Percentiles rank a stretch among this genome's conserved stretches.
Conservation (phyloP, 2,888 invertebrate genomes). For the Limnephilus auricula region DNA sequence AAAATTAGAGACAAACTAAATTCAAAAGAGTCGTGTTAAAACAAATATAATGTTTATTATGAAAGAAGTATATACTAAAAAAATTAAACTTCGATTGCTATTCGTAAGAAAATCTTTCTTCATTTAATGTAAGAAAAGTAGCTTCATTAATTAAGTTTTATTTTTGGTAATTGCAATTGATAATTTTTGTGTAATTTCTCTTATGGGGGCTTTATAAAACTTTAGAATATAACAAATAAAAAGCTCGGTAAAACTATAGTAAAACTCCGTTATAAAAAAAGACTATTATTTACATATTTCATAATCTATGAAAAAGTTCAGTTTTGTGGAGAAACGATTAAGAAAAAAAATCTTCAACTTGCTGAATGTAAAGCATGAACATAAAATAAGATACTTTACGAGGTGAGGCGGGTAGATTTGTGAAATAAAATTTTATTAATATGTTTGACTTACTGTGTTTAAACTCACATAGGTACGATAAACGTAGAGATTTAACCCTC, state of each 20-base stretch:
- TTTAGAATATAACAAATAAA: not conserved
- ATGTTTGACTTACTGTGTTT: not conserved
- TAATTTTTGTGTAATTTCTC: no score
- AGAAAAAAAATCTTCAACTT: not conserved
- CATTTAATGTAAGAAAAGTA: no score
- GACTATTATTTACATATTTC: not conserved
- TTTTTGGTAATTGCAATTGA: no score
- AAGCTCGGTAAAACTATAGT: not conserved
- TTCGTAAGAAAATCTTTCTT: not conserved
- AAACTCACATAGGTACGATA: not conserved
- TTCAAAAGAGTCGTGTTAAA: no score
- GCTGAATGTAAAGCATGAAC: not conserved
- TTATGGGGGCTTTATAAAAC: not conserved
- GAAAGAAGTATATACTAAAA: not conserved
- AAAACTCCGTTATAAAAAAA: not conserved
- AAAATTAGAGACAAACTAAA: no score
- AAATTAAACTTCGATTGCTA: not conserved
- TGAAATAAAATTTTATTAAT: not conserved
- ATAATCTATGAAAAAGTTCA: not conserved
- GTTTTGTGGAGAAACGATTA: not conserved
- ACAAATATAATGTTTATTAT: not conserved
- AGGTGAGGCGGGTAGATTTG: no score
- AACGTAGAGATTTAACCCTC: not conserved
- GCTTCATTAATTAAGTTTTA: not conserved
- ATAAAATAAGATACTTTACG: not conserved